A percentile compares a stretch with the other conserved stretches of the same genome.
phyloP scores from a whole-genome alignment of 2,113 vertebrate species.

The Erythrolamprus reginae region DNA sequence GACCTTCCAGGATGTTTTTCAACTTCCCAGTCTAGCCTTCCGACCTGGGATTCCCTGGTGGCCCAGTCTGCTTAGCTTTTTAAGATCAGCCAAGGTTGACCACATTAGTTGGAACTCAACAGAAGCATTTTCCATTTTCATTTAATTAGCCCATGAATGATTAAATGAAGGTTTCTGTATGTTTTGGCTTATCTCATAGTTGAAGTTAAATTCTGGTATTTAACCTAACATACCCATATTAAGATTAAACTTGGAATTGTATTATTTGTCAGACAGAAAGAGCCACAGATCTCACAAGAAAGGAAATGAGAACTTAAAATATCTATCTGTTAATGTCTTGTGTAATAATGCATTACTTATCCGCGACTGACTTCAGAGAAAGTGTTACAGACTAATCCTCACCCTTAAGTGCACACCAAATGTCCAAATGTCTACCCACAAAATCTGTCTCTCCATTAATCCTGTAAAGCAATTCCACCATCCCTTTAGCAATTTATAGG shows the following conservation, averaged over 20 bases:
- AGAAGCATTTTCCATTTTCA: not conserved
- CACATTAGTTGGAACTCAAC: not conserved
- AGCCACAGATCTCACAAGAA: not conserved
- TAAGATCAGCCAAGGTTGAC: not conserved
- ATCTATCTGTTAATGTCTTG: not conserved
- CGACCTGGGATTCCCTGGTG: not conserved
- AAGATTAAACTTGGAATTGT: not conserved
- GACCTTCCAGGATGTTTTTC: not conserved
- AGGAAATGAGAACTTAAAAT: not conserved
- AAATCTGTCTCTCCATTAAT: slow-evolving; percentile 9
- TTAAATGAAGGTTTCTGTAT: not conserved
- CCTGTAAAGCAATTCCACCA: slow-evolving; percentile 7
- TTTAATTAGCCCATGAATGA: not conserved
- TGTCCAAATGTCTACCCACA: not conserved
- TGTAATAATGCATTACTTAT: not conserved
- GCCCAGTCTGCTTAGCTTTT: not conserved
- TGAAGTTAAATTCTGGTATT: not conserved
- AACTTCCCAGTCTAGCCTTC: not conserved
- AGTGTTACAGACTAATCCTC: not conserved
- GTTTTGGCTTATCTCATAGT: not conserved
- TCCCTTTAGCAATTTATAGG: slow-evolving; percentile 16
- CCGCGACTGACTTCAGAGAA: not conserved
- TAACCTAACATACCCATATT: not conserved
- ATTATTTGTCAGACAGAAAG: not conserved
- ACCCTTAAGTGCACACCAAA: not conserved